Percentiles rank a stretch among this genome's conserved stretches.
phyloP scores from a whole-genome alignment of 35 echinoderm and acorn worm species.

The Chiridota heheva region DNA sequence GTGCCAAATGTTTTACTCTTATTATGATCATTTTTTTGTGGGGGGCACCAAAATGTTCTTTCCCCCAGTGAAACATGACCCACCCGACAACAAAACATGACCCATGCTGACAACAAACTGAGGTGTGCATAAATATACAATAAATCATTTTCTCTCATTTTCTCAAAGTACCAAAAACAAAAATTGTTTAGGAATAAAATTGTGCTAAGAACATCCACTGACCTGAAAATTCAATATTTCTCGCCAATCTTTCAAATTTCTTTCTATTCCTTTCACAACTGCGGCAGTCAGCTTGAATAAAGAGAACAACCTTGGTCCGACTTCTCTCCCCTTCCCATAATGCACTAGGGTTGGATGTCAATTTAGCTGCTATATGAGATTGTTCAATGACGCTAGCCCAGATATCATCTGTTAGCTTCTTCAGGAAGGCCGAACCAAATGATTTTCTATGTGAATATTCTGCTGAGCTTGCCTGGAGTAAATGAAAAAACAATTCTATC shows the following conservation, averaged over 20 bases:
- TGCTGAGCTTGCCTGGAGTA: neutral
- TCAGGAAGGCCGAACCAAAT: too few species aligned
- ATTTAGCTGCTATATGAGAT: slow-evolving; percentile 16
- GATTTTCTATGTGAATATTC: slow-evolving; percentile 5
- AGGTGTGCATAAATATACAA: neutral
- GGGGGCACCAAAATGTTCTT: too few species aligned
- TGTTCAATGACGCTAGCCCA: slow-evolving; percentile 58
- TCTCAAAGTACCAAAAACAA: neutral
- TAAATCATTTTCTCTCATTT: too few species aligned
- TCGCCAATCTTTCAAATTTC: slow-evolving; percentile 61
- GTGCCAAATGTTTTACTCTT: too few species aligned
- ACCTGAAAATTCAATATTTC: slow-evolving; percentile 59
- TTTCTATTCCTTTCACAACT: slow-evolving; percentile 61
- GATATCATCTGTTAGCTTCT: slow-evolving; percentile 54
- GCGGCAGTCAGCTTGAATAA: slow-evolving; percentile 69
- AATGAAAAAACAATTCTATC: neutral
- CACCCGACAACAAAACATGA: neutral
- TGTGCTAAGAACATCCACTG: neutral
- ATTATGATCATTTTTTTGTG: too few species aligned
- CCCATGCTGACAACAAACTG: neutral
- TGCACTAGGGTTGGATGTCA: neutral
- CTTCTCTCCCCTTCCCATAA: slow-evolving; percentile 28
- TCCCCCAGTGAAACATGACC: too few species aligned
- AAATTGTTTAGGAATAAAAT: too few species aligned
- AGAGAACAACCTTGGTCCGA: slow-evolving; percentile 55